Percentiles rank a stretch among this genome's conserved stretches.
Conservation (phyloP, 2,888 invertebrate genomes). For the Ectemnius cavifrons region DNA sequence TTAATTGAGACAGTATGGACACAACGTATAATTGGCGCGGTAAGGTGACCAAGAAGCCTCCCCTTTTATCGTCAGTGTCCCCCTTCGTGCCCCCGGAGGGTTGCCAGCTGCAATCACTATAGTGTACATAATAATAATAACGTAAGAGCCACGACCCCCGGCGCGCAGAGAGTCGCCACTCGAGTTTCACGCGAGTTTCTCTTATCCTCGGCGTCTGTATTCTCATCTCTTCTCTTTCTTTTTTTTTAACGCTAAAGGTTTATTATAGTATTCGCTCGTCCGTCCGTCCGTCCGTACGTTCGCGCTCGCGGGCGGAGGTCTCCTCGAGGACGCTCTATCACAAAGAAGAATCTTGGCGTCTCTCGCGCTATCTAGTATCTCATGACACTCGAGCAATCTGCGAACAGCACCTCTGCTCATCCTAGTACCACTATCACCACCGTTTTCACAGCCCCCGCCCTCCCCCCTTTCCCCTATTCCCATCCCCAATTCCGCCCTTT, state of each 20-base stretch:
- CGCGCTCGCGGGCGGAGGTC: conserved; percentile 25
- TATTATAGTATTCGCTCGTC: conserved; percentile 3
- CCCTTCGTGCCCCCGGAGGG: conserved; percentile 38
- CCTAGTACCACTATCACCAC: conserved; percentile 71
- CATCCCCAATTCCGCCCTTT: conserved; percentile 37
- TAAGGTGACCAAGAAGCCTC: conserved; percentile 71
- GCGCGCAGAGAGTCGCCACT: background rate
- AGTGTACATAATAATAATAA: background rate
- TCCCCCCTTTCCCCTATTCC: conserved; percentile 5
- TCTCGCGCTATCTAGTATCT: too few relatives aligned
- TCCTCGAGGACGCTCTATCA: conserved; percentile 32
- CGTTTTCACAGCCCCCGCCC: conserved; percentile 54
- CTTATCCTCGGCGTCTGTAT: background rate
- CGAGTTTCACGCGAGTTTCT: background rate
- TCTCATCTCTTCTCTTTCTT: background rate
- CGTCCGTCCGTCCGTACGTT: conserved; percentile 11
- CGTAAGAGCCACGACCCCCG: background rate
- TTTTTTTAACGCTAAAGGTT: conserved; percentile 11
- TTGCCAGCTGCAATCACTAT: conserved; percentile 34
- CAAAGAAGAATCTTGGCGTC: conserved; percentile 22
- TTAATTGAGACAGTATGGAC: conserved; percentile 77
- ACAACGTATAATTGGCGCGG: conserved; percentile 75
- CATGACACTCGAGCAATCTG: too few relatives aligned
- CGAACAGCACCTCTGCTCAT: conserved; percentile 8
- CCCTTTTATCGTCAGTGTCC: conserved; percentile 42